A percentile compares a stretch with the other conserved stretches of the same genome.
Evolutionary conservation across 2,113 vertebrate genomes (phyloP).

Genomic region (Caranx melampygus): DNA sequence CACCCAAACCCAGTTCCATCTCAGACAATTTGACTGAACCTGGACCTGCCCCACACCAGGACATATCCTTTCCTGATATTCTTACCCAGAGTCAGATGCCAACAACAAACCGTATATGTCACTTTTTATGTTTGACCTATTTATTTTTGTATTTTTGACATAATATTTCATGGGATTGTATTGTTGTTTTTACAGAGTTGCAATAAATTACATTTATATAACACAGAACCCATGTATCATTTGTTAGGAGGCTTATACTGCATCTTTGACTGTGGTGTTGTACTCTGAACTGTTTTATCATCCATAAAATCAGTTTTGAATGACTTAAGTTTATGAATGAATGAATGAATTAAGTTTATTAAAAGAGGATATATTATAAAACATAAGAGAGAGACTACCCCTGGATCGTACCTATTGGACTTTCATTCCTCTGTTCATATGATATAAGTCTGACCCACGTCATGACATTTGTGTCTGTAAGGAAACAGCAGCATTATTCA

Average conservation of each 20-base stretch:
- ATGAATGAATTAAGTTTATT: too few species aligned
- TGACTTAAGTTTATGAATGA: too few species aligned
- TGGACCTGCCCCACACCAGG: neutral
- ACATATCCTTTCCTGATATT: neutral
- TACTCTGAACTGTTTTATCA: neutral
- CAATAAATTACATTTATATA: slow-evolving; percentile 19
- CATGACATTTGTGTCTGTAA: neutral
- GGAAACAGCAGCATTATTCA: neutral
- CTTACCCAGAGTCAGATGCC: neutral
- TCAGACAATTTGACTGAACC: slow-evolving; percentile 86
- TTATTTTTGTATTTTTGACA: slow-evolving; percentile 55
- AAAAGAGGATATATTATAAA: neutral
- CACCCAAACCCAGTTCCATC: slow-evolving; percentile 88
- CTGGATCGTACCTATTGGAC: neutral
- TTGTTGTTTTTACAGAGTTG: slow-evolving; percentile 19
- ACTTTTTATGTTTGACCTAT: slow-evolving; percentile 20
- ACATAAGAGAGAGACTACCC: neutral
- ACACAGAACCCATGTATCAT: neutral
- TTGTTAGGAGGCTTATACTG: neutral
- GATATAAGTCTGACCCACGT: neutral
- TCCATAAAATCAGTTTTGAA: neutral
- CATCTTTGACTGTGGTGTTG: neutral
- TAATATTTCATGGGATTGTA: neutral
- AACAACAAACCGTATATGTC: neutral
- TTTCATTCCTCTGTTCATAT: neutral